Evolutionary conservation across 2,888 invertebrate species (phyloP).

Genomic region (Tridacna gigas): DNA sequence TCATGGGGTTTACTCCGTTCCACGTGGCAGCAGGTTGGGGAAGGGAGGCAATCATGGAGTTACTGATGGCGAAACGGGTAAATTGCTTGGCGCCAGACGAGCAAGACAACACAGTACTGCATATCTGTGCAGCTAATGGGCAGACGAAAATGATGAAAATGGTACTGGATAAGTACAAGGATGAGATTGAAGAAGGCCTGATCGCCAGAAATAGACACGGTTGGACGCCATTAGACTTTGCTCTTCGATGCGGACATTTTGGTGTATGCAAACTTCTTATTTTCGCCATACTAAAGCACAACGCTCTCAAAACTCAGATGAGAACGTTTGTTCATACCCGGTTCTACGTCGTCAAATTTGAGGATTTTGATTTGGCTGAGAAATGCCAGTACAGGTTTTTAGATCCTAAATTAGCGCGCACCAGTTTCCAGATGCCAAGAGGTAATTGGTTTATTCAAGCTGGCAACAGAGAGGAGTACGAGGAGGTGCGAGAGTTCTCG

Average conservation of each 20-base stretch:
- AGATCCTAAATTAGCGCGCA: slow-evolving; percentile 38
- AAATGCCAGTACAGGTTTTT: slow-evolving; percentile 59
- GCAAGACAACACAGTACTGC: slow-evolving; percentile 60
- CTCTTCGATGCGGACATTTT: slow-evolving; percentile 62
- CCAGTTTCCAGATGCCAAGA: slow-evolving; percentile 64
- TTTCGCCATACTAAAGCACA: slow-evolving; percentile 32
- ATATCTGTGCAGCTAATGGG: slow-evolving; percentile 62
- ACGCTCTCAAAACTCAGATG: slow-evolving; percentile 41
- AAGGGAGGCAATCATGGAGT: slow-evolving; percentile 57
- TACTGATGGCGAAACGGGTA: slow-evolving; percentile 39
- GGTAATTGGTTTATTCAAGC: slow-evolving; percentile 67
- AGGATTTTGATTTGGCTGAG: slow-evolving; percentile 58
- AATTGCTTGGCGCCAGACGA: slow-evolving; percentile 49
- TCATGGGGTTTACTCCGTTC: slow-evolving; percentile 62
- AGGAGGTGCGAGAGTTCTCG: slow-evolving; percentile 55
- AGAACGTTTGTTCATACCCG: slow-evolving; percentile 64
- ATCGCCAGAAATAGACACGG: slow-evolving; percentile 61
- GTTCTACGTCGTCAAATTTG: slow-evolving; percentile 59
- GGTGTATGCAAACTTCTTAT: slow-evolving; percentile 55
- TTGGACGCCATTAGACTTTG: slow-evolving; percentile 65
- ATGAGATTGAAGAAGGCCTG: slow-evolving; percentile 54
- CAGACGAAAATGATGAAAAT: slow-evolving; percentile 57
- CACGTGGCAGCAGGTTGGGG: slow-evolving; percentile 65
- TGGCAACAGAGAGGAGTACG: slow-evolving; percentile 62
- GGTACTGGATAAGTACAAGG: slow-evolving; percentile 45